Evolutionary conservation across 2,888 invertebrate species (phyloP).

Genomic region (Cosmia pyralina): DNA sequence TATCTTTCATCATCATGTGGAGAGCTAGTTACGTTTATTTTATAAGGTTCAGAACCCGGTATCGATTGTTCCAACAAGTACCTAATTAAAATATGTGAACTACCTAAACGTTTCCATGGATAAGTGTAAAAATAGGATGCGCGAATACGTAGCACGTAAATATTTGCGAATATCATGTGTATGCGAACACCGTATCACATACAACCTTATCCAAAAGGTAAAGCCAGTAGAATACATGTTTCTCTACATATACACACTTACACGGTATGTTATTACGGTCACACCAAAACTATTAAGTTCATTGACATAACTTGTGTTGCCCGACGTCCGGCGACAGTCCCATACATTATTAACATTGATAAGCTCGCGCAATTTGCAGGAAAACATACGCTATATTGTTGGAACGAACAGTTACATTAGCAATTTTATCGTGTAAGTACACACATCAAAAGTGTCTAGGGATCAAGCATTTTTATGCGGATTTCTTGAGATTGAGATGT

Average conservation of each 20-base stretch:
- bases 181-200: background rate
- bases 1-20: background rate
- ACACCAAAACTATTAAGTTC: constrained; percentile 56
- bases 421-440: constrained; percentile 10
- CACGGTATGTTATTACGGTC: constrained; percentile 4
- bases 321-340: constrained; percentile 57
- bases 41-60: background rate
- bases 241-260: background rate
- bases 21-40: background rate
- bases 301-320: constrained; percentile 62
- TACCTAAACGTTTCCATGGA: constrained; percentile 12
- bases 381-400: constrained; percentile 41
- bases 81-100: constrained; percentile 1
- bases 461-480: no score
- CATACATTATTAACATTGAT: constrained; percentile 47
- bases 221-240: constrained; percentile 13
- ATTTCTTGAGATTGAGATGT: no score
- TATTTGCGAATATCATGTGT: constrained; percentile 18
- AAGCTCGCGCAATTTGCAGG: constrained; percentile 40
- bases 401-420: constrained; percentile 19
- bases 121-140: constrained; percentile 29
- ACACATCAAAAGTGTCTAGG: no score
- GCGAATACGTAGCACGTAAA: constrained; percentile 4
- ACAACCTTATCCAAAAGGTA: constrained; percentile 7
- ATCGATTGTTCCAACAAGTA: constrained; percentile 5